Conservation (phyloP, 2,888 invertebrate genomes). For the Cosmia trapezina region DNA sequence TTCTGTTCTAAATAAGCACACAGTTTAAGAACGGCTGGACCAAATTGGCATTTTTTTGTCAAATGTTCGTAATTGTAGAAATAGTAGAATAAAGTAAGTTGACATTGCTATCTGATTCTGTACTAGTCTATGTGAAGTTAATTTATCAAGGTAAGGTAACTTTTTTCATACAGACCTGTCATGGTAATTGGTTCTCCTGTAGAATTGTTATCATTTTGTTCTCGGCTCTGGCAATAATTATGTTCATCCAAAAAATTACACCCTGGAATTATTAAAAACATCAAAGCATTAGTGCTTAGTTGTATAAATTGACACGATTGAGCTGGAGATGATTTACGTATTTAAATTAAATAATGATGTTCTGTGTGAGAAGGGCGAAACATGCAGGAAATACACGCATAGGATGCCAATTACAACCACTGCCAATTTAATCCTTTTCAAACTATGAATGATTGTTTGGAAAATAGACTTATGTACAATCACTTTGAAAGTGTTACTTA, state of each 20-base stretch:
- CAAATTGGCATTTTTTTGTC: too few relatives aligned
- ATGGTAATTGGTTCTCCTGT: not conserved
- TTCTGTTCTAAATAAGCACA: too few relatives aligned
- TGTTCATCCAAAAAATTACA: too few relatives aligned
- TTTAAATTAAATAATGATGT: not conserved
- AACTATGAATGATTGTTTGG: not conserved
- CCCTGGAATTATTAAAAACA: too few relatives aligned
- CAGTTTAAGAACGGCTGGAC: too few relatives aligned
- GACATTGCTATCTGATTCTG: not conserved
- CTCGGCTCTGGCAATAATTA: not conserved
- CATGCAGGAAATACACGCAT: not conserved
- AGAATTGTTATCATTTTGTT: constrained; percentile 2
- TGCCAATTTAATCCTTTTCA: not conserved
- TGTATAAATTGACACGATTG: too few relatives aligned
- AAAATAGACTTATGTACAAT: too few relatives aligned
- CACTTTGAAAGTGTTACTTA: too few relatives aligned
- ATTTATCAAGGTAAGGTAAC: not conserved
- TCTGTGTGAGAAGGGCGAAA: not conserved
- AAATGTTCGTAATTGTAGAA: too few relatives aligned
- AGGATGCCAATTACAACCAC: not conserved
- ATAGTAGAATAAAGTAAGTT: too few relatives aligned
- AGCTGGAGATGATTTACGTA: too few relatives aligned
- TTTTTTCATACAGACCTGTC: not conserved
- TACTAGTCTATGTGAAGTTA: not conserved
- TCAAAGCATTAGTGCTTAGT: too few relatives aligned